A percentile compares a stretch with the other conserved stretches of the same genome.
Evolutionary conservation across 23 tunicate species (phyloP).

Genomic region (Aplidium turbinatum): DNA sequence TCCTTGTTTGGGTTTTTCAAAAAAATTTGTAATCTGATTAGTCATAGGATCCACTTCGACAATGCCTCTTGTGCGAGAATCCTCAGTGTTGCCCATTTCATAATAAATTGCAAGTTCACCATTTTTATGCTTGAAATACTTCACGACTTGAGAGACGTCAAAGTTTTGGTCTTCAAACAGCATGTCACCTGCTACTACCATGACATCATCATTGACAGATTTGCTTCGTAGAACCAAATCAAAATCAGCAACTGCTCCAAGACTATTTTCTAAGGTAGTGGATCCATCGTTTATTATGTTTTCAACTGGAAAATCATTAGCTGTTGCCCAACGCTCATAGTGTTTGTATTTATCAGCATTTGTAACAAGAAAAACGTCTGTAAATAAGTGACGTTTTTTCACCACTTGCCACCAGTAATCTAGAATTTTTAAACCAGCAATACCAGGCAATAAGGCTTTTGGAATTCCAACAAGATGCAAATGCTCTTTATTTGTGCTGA

Average conservation of each 20-base stretch:
- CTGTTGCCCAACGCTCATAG: slow-evolving; percentile 98
- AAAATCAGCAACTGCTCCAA: slow-evolving; percentile 95
- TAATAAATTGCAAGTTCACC: slow-evolving; percentile 90
- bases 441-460: slow-evolving; percentile 85
- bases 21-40: slow-evolving; percentile 63
- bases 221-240: slow-evolving; percentile 69
- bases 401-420: slow-evolving; percentile 93
- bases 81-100: slow-evolving; percentile 80
- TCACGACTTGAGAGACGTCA: slow-evolving; percentile 84
- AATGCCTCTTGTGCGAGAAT: slow-evolving; percentile 72
- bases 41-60: slow-evolving; percentile 77
- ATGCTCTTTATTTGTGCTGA: slow-evolving; percentile 10
- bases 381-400: slow-evolving; percentile 74
- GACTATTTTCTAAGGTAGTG: slow-evolving; percentile 63
- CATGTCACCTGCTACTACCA: slow-evolving; percentile 98
- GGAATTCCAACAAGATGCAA: slow-evolving; percentile 71
- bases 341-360: slow-evolving; percentile 95
- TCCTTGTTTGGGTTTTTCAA: slow-evolving; percentile 71
- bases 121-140: slow-evolving; percentile 65
- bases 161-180: slow-evolving; percentile 92
- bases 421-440: slow-evolving; percentile 62
- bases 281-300: slow-evolving; percentile 94
- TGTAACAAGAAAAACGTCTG: slow-evolving; percentile 90
- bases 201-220: slow-evolving; percentile 70
- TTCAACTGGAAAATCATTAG: slow-evolving; percentile 96